Base-by-base conservation (phyloP, 1,140 invertebrate species). In the Heliconius himera region DNA sequence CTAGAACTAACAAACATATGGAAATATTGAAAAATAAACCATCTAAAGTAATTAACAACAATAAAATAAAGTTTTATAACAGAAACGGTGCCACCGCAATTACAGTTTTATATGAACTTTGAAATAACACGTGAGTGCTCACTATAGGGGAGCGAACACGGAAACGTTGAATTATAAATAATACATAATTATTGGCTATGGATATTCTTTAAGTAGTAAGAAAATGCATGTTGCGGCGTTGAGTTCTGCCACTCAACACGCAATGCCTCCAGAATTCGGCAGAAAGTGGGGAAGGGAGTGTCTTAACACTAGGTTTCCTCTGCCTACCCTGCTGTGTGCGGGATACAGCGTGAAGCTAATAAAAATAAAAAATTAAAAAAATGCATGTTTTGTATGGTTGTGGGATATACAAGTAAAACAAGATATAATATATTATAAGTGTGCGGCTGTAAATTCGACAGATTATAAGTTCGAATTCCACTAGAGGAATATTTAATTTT, bases 161-260 rank as follows among this genome's bases (percentile, higher is more conserved):
- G 81, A 83, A 56, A 76, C 77, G 66, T 78, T 88, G 82, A 84
- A 88, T 88, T 82, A 84, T 82, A 85, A 85, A 86, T 80, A 84
- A 54, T 79, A 70, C 74, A 60, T 88, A 88, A 88, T 88, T 85
- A 82, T 80, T 81, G 82, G 79, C 78, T 78, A 60, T 70, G 75
- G 80, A 80, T 77, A 79, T 83, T 80, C 71, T 73, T 82, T 81
- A 56, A 70, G 56, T 74, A 54, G 73, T 74, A 82, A 80, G 81
- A 70, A 73, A 54, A 77, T 76, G 71, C 51, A 36, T 83, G 76
- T 79, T 78, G n/a, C n/a, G n/a, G n/a, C n/a, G n/a, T n/a, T n/a
- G n/a, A n/a, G n/a, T n/a, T n/a, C n/a, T n/a, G n/a, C n/a, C n/a
- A n/a, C n/a, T n/a, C n/a, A n/a, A n/a, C n/a, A n/a, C n/a, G n/a